A percentile compares a stretch with the other conserved stretches of the same genome.
These are phyloP conservation scores for Speoplatyrhinus poulsoni DNA, from an alignment of 2,113 vertebrate species.

Conservation along the genomic window DNA sequence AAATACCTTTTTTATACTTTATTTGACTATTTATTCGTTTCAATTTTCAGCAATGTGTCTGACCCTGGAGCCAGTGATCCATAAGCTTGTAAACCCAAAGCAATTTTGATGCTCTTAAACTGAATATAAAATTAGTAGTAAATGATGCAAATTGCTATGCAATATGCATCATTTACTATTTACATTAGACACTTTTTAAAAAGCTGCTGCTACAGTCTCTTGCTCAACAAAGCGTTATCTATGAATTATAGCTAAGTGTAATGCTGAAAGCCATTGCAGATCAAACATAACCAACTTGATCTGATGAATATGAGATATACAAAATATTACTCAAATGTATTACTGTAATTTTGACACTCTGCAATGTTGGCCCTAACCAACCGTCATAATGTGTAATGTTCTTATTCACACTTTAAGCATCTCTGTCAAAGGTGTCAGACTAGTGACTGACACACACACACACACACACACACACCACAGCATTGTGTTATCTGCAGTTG, in stretches of 20 bases:
- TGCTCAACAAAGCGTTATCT: background rate
- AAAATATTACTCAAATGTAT: no score
- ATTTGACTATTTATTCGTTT: constrained; percentile 66
- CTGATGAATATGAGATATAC: no score
- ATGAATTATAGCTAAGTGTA: background rate
- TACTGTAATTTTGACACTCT: no score
- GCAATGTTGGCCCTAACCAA: no score
- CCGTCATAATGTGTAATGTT: background rate
- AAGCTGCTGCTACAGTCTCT: constrained; percentile 27
- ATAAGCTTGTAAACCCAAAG: constrained; percentile 72
- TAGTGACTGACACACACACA: background rate
- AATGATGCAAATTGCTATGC: constrained; percentile 62
- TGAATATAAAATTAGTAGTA: constrained; percentile 71
- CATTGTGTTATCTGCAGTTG: background rate
- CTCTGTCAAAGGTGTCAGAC: background rate
- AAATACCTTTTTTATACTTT: constrained; percentile 45
- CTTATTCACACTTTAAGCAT: background rate
- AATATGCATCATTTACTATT: constrained; percentile 60
- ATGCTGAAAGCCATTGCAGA: background rate
- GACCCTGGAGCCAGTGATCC: constrained; percentile 66
- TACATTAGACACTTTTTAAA: constrained; percentile 19
- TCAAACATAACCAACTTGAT: background rate
- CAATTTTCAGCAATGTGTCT: constrained; percentile 54
- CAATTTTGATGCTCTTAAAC: constrained; percentile 67
- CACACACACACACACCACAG: constrained; percentile 6